Evolutionary conservation across 2,888 invertebrate genomes (phyloP), one percentile per base, ranked within the genome.

Genomic region (Arenicola marina): DNA sequence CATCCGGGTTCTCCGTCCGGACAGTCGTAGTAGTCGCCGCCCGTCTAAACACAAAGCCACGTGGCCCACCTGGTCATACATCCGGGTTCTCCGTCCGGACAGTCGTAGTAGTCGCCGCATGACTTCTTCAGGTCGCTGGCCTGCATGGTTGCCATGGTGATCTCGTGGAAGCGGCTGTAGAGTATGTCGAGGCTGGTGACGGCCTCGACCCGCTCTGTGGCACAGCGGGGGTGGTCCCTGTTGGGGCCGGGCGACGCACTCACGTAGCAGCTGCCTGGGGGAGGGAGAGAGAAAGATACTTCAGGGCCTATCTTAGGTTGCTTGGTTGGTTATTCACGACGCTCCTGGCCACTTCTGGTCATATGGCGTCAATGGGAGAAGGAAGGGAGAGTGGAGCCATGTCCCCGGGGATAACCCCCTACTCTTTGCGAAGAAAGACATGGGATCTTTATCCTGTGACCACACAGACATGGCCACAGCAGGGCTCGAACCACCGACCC

Each of bases 101-200:
- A 84, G 2, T 59, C 60, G 67, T 84, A 84, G 34, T 68, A 69
- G 61, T 75, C 76, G 29, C 78, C 79, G 73, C 83, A 83, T 1
- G 82, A 83, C 65, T 77, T 80, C 51, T 55, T 70, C 48, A 75
- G 75, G 66, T 82, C 80, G 59, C 79, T 79, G 18, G 82, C 81
- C 63, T 82, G 75, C 83, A 84, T 84, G 60, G 76, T 80, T 21
- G 74, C 76, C 77, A 83, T 80, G 38, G 80, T 77, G 63, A 81
- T 81, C 58, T 80, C 78, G 66, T 84, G 83, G 69, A 84, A 84
- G 56, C 82, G 78, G 67, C 81, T 80, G 68, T 84, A 84, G 33
- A 81, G 68, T 60, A 84, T 82, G 71, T 84, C 84, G 43, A 84
- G 75, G 26, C 83, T 82, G 3, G 84, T 84, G 28, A 84, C 83